These are phyloP conservation scores for Trimorus sp. DNA, from an alignment of 2,888 invertebrate genomes.

Conservation along the genomic window DNA sequence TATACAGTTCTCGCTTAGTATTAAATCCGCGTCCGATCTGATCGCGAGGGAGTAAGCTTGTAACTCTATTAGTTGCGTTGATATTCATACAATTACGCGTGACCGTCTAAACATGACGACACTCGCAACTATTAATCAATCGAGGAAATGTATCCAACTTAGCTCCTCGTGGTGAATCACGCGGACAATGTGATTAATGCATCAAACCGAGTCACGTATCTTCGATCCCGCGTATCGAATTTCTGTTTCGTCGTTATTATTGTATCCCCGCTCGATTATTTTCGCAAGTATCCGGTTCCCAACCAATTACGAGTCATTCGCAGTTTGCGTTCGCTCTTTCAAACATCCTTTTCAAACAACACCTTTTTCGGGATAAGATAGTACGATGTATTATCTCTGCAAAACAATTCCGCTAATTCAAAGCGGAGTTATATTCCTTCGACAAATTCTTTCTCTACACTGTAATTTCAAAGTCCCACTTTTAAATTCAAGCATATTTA, in stretches of 20 bases:
- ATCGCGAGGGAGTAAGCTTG: constrained; percentile 32
- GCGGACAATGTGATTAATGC: constrained; percentile 29
- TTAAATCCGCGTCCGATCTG: constrained; percentile 33
- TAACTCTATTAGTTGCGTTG: constrained; percentile 47
- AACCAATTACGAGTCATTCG: constrained; percentile 22
- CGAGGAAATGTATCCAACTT: constrained; percentile 41
- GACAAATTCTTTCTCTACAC: too few species aligned
- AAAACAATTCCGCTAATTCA: too few species aligned
- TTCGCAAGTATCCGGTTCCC: constrained; percentile 19
- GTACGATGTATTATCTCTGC: too few species aligned
- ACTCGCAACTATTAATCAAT: constrained; percentile 53
- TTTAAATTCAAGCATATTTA: too few species aligned
- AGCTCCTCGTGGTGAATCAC: constrained; percentile 40
- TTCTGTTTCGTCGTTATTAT: constrained; percentile 20
- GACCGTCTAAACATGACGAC: constrained; percentile 44
- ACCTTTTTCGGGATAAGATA: too few species aligned
- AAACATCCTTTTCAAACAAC: too few species aligned
- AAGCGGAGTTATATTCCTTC: too few species aligned
- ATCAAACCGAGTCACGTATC: constrained; percentile 34
- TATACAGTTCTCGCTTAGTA: constrained; percentile 25
- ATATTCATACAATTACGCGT: constrained; percentile 48
- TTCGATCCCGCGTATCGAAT: constrained; percentile 21
- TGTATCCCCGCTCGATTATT: constrained; percentile 15
- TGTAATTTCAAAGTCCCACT: too few species aligned
- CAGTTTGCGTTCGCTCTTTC: not conserved